These are phyloP conservation scores for Chloropsis cyanopogon DNA, from an alignment of 2,113 vertebrate species.

Conservation along the genomic window DNA sequence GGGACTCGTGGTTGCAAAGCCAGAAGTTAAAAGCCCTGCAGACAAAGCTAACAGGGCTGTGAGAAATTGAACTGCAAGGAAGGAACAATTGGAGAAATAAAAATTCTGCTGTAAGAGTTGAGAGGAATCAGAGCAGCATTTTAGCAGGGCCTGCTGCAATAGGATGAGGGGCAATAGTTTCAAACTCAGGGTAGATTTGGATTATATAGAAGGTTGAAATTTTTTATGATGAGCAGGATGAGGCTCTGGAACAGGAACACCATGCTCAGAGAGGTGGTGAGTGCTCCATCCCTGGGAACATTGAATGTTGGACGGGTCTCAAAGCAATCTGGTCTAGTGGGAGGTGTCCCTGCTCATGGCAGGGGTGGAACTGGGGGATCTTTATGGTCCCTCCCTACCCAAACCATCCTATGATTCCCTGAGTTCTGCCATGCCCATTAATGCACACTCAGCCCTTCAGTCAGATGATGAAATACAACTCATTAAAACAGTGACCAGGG, in stretches of 20 bases:
- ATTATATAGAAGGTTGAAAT: too few relatives aligned
- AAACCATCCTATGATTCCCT: neutral
- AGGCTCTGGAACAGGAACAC: neutral
- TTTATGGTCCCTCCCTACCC: neutral
- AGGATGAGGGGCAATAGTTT: neutral
- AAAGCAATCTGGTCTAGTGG: accelerated
- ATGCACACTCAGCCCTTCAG: neutral
- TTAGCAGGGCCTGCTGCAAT: neutral
- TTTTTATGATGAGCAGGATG: too few relatives aligned
- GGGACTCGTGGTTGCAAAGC: neutral
- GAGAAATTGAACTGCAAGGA: neutral
- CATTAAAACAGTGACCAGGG: neutral
- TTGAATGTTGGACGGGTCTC: accelerated
- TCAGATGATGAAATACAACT: neutral
- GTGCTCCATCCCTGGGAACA: neutral
- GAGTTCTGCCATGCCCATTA: accelerated
- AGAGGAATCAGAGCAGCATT: neutral
- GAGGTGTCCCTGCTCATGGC: neutral
- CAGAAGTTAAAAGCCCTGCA: neutral
- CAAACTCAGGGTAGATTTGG: neutral
- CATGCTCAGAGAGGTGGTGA: neutral
- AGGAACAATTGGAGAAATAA: neutral
- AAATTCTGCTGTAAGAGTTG: neutral
- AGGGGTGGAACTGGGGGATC: neutral
- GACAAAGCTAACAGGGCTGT: neutral